Conservation (phyloP, 53 echinoderm and acorn worm species). For the Temnopleurus reevesii region DNA sequence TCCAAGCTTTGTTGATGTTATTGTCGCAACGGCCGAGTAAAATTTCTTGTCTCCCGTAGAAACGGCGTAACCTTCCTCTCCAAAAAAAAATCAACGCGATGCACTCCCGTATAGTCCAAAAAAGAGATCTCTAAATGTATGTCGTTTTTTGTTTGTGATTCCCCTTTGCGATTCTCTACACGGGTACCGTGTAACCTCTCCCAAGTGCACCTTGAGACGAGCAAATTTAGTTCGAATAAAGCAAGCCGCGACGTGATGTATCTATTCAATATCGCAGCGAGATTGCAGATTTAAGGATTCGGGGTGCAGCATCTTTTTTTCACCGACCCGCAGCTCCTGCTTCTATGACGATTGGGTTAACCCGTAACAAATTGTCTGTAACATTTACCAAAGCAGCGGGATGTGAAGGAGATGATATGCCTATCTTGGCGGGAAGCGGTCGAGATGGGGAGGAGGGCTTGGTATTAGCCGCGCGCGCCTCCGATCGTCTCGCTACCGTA, state of each 20-base stretch:
- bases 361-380: slow-evolving; percentile 43
- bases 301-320: not conserved
- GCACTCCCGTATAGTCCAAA: not conserved
- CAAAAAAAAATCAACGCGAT: slow-evolving; percentile 17
- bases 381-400: slow-evolving; percentile 46
- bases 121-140: not conserved
- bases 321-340: not conserved
- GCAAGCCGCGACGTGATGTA: slow-evolving; percentile 23
- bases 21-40: not conserved
- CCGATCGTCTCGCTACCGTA: not conserved
- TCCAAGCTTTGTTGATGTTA: slow-evolving; percentile 42
- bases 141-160: slow-evolving; percentile 24
- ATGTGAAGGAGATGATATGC: slow-evolving; percentile 30
- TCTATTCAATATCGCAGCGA: slow-evolving; percentile 42
- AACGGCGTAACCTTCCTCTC: slow-evolving; percentile 27
- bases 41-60: slow-evolving; percentile 40
- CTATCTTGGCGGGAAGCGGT: slow-evolving; percentile 15
- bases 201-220: not conserved
- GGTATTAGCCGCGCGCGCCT: not conserved
- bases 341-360: slow-evolving; percentile 33
- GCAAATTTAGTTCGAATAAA: slow-evolving; percentile 24
- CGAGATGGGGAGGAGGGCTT: not conserved
- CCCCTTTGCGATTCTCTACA: not conserved
- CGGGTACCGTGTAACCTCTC: not conserved
- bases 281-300: slow-evolving; percentile 33